Evolutionary conservation across 1,140 invertebrate genomes (phyloP).

Genomic region (Liolophura sinensis): DNA sequence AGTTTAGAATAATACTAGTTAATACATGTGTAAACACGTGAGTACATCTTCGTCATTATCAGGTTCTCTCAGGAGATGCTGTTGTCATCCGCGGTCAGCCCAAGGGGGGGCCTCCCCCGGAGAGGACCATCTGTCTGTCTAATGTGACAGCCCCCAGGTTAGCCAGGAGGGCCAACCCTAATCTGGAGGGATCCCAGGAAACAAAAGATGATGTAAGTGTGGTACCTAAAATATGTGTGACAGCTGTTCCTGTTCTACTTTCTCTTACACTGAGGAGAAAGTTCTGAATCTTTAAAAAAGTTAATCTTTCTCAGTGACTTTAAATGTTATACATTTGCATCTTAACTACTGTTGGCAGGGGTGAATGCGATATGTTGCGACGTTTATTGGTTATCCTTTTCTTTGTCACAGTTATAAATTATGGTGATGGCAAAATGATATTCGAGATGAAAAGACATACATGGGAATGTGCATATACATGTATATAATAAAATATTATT

Average conservation of each 20-base stretch:
- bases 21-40: neutral
- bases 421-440: no score
- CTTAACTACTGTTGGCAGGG: no score
- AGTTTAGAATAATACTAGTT: no score
- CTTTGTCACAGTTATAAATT: no score
- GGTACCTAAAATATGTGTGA: no score
- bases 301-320: no score
- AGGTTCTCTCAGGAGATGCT: slow-evolving; percentile 90
- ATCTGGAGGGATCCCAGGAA: slow-evolving; percentile 66
- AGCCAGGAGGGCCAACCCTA: slow-evolving; percentile 71
- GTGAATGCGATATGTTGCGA: no score
- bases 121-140: slow-evolving; percentile 86
- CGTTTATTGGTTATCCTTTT: no score
- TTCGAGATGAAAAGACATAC: neutral
- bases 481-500: neutral
- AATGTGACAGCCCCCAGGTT: slow-evolving; percentile 91
- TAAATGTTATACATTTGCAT: no score
- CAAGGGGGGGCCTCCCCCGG: slow-evolving; percentile 81
- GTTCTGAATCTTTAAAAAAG: no score
- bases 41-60: slow-evolving; percentile 1
- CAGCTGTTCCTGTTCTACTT: neutral
- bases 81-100: slow-evolving; percentile 82
- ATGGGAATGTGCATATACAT: no score
- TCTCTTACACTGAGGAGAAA: neutral
- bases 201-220: slow-evolving; percentile 75